Base-by-base conservation (phyloP, 2,888 invertebrate genomes). In the Coenonympha glycerion region DNA sequence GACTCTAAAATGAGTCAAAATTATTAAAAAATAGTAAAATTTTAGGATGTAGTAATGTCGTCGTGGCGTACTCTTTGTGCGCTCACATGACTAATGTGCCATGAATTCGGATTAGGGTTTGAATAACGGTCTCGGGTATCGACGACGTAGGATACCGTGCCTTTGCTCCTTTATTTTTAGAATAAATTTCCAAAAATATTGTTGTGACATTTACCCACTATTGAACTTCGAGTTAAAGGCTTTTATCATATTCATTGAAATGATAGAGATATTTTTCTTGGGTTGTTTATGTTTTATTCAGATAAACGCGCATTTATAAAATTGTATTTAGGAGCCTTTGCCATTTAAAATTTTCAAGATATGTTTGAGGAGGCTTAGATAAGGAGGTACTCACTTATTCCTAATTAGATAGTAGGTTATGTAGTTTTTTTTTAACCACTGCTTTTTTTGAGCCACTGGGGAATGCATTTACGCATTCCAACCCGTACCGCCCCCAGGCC, bases 1-100 rank as follows among this genome's bases (percentile, higher is more conserved):
- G 34, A 19, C 34, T 36, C 11, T 21, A 19, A 19, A 19, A 18
- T 19, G 19, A 71, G 73, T 73, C 66, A 65, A 68, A 69, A 63
- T 71, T 82, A 79, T 77, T 79, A 70, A 73, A 72, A 76, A 79
- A 79, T 73, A 72, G 71, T 76, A 78, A 71, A 72, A 70, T 71
- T 64, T 70, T n/a, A n/a, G 68, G 64, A 67, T 71, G 70, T 72
- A 69, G 68, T 70, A 69, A 66, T 65, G 68, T 72, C 70, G 69
- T 65, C 61, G 63, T 62, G 60, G 65, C 24, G 9, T 22, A 39
- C 39, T 39, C 66, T 68, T 74, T 77, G 67, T 75, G 65, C 68
- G 61, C 63, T 68, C 55, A 61, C 61, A 66, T 75, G 72, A 72
- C 66, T 71, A 69, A 70, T 75, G 68, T 60, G 62, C 58, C 51